Conservation (phyloP, 2,797 vertebrate species). For the Anguilla megastoma region DNA sequence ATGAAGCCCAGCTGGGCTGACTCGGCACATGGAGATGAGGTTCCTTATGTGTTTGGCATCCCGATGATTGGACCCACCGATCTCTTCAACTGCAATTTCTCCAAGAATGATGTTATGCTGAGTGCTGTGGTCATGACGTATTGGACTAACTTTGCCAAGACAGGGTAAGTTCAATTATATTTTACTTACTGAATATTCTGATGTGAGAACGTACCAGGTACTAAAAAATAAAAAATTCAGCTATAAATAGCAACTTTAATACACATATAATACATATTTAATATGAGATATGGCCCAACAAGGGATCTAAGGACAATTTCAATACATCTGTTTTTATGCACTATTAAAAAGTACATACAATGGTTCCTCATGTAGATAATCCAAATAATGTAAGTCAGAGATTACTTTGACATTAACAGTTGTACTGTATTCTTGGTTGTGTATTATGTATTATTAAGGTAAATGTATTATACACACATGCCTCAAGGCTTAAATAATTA, state of each 20-base stretch:
- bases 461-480: neutral
- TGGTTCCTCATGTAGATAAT: neutral
- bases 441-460: neutral
- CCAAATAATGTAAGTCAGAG: neutral
- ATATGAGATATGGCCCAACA: neutral
- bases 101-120: slow-evolving; percentile 96
- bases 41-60: slow-evolving; percentile 89
- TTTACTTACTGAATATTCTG: neutral
- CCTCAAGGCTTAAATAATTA: neutral
- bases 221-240: no score
- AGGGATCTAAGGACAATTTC: neutral
- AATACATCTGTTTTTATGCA: neutral
- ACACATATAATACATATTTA: neutral
- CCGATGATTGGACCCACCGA: slow-evolving; percentile 94
- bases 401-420: neutral
- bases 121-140: slow-evolving; percentile 98
- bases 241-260: neutral
- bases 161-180: slow-evolving; percentile 77
- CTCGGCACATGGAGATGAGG: slow-evolving; percentile 95
- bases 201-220: neutral
- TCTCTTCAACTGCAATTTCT: slow-evolving; percentile 96
- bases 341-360: neutral
- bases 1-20: slow-evolving; percentile 95
- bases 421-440: neutral
- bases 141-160: slow-evolving; percentile 99